Base-by-base conservation (phyloP, 2,113 vertebrate genomes). In the Emydura subglobosa region DNA sequence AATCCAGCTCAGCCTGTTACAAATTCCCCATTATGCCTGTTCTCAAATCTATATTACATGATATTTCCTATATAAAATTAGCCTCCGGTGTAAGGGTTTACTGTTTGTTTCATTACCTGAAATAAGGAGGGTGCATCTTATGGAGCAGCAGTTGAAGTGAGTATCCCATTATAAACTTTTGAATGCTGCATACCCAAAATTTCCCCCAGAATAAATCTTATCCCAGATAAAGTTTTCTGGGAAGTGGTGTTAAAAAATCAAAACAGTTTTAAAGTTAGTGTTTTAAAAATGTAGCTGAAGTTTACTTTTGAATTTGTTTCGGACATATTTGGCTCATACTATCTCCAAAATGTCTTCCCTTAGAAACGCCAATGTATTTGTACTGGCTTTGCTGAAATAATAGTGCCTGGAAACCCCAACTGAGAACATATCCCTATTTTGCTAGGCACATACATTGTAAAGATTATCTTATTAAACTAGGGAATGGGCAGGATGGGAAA, bases 321-420 rank as follows among this genome's bases (percentile, higher is more conserved):
- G 55, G 53, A 86, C 27, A 65, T 16, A 47, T 72, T 21, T 82
- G 31, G 47, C 80, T 59, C 8, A 78, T 93, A 91, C 27, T 74
- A 11, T 1, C 82, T 16, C 1, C 3, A 10, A 12, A 39, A 2
- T 29, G 78, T 11, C 50, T 47, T 76, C 10, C 1, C 3, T 9
- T 61, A 55, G 31, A 72, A 55, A 81, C 54, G 78, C 3, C 1
- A 42, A 17, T 4, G 16, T 68, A 1, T 50, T 78, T 87, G 1
- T 2, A 25, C 9, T 3, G 25, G 3, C 7, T 47, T 65, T 53
- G 78, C 65, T 8, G 13, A 5, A 78, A 27, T 11, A 53, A 53
- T 53, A 53, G 16, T 17, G 51, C 51, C 57, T 57, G 55, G 55
- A 57, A 22, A 57, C 10, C 24, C 55, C 55, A 59, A 25, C 10